Base-by-base conservation (phyloP, 2,113 vertebrate species). In the Prunella himalayana region DNA sequence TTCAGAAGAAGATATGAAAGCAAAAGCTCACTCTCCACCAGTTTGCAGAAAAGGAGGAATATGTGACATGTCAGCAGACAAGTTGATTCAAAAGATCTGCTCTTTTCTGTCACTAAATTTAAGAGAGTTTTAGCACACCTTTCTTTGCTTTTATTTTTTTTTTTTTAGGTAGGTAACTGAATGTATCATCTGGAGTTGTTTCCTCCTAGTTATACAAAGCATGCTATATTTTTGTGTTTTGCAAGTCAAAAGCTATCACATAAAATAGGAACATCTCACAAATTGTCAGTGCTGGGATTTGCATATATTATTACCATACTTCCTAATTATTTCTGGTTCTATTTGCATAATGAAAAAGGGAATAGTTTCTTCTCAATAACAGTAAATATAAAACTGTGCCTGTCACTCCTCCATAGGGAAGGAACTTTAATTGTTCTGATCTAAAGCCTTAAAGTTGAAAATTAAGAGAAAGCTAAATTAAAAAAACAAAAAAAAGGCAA, bases 261-360 rank as follows among this genome's bases (percentile, higher is more conserved):
- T 49, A 83, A 94, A 92, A 94, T 28, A 56, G 20, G 35, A 93
- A 28, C 31, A 86, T 53, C 54, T 82, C 51, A 86, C 39, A 92
- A 79, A 90, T 77, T 82, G n/a, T 64, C 92, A 66, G 63, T n/a
- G 24, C 17, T 81, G 31, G 12, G 53, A 86, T 90, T 82, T 93
- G 64, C 76, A 80, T 88, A n/a, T 78, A 84, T 75, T 53, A 93
- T 92, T 94, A 81, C 50, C 82, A 81, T 73, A 82, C n/a, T 90
- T 96, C 35, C 25, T 91, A 93, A 96, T 96, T 96, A 95, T 94
- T 97, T 89, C 44, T 90, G 25, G 41, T 66, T 82, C 80, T 86
- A 64, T 69, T 87, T 78, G 39, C 59, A 90, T 82, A 81, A 50
- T 89, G 83, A 92, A 86, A 70, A 93, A 89, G 25, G 18, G 23